phyloP scores from a whole-genome alignment of 92 coral and sea anemone species.

The Pocillopora meandrina region DNA sequence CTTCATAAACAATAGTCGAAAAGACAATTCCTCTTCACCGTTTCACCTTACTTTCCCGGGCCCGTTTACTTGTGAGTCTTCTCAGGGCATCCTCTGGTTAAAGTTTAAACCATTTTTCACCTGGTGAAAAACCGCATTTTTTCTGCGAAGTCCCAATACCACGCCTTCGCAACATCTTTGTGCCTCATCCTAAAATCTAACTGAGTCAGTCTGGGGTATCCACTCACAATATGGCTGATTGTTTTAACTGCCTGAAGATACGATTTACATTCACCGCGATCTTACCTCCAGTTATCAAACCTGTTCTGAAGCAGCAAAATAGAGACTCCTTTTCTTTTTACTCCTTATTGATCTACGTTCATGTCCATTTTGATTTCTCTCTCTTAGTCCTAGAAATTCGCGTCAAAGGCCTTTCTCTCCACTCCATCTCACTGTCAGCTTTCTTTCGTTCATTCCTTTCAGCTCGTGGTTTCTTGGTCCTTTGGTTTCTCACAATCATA shows the following conservation, averaged over 20 bases:
- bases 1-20: too few relatives aligned
- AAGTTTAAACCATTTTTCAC: neutral
- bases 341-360: too few relatives aligned
- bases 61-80: too few relatives aligned
- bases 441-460: neutral
- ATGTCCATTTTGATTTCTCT: too few relatives aligned
- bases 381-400: too few relatives aligned
- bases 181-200: neutral
- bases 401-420: neutral
- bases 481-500: too few relatives aligned
- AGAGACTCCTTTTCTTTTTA: neutral
- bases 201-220: conserved; percentile 1
- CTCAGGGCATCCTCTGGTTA: too few relatives aligned
- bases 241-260: neutral
- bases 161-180: neutral
- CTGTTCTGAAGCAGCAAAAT: conserved; percentile 1
- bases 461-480: too few relatives aligned
- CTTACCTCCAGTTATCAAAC: neutral
- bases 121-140: neutral
- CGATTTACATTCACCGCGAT: neutral
- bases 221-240: neutral
- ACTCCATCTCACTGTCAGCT: neutral
- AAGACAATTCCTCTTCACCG: too few relatives aligned
- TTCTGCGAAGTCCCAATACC: neutral
- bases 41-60: too few relatives aligned